These are phyloP conservation scores for Sisyra nigra DNA, from an alignment of 2,888 invertebrate genomes.

Conservation along the genomic window DNA sequence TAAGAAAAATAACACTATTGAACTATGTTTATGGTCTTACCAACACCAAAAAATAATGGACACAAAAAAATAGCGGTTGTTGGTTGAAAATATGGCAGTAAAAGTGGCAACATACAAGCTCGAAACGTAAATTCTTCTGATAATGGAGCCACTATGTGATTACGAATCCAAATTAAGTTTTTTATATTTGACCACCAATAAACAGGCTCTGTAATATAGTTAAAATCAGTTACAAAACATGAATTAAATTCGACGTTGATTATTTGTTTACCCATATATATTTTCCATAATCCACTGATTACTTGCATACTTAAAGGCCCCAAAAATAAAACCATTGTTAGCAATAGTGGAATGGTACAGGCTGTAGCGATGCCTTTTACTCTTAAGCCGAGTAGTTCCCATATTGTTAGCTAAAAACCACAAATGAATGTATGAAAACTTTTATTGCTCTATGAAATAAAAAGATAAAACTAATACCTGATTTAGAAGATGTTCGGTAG, in stretches of 20 bases:
- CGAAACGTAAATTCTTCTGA: conserved; percentile 94
- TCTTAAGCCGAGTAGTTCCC: conserved; percentile 59
- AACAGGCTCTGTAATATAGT: conserved; percentile 41
- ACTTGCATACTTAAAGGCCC: conserved; percentile 68
- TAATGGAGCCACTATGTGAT: conserved; percentile 78
- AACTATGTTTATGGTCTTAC: conserved; percentile 30
- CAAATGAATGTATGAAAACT: too few relatives aligned
- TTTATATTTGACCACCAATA: conserved; percentile 56
- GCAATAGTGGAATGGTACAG: conserved; percentile 49
- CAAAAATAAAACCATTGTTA: conserved; percentile 66
- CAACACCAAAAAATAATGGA: conserved; percentile 83
- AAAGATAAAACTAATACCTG: conserved; percentile 26
- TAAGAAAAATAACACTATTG: conserved; percentile 1
- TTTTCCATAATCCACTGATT: conserved; percentile 47
- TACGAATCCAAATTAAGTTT: conserved; percentile 73
- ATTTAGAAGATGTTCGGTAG: conserved; percentile 41
- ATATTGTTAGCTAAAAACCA: conserved; percentile 38
- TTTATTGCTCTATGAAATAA: conserved; percentile 5
- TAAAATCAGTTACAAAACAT: conserved; percentile 13
- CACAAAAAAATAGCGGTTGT: conserved; percentile 64
- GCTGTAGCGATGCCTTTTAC: conserved; percentile 58
- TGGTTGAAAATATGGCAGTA: conserved; percentile 67
- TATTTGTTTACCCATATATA: conserved; percentile 58
- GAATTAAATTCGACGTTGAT: too few relatives aligned
- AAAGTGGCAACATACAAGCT: conserved; percentile 84